Evolutionary conservation across 1,140 invertebrate genomes (phyloP).

Genomic region (Philopotamus ludificatus): DNA sequence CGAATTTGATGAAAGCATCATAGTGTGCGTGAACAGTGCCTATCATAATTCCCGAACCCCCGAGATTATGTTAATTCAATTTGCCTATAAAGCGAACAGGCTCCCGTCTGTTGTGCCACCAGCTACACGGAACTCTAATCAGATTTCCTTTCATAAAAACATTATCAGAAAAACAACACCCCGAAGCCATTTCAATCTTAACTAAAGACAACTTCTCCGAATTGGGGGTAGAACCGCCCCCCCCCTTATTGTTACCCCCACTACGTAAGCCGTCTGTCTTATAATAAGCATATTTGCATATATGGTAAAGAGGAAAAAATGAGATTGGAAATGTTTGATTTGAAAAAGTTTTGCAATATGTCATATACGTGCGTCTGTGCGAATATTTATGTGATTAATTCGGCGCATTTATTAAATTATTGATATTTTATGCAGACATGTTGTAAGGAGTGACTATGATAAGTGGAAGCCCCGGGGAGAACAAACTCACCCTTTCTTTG

Average conservation of each 20-base stretch:
- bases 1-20: neutral
- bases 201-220: slow-evolving; percentile 21
- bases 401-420: too few relatives aligned
- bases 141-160: slow-evolving; percentile 41
- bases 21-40: slow-evolving; percentile 3
- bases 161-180: slow-evolving; percentile 33
- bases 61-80: slow-evolving; percentile 41
- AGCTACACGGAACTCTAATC: slow-evolving; percentile 32
- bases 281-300: slow-evolving; percentile 20
- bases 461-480: slow-evolving; percentile 35
- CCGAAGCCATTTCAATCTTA: slow-evolving; percentile 31
- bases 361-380: neutral
- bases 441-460: slow-evolving; percentile 32
- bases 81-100: slow-evolving; percentile 33
- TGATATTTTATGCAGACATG: slow-evolving; percentile 19
- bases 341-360: neutral
- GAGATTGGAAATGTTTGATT: neutral
- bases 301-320: slow-evolving; percentile 13
- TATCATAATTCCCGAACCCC: slow-evolving; percentile 27
- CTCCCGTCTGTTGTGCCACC: slow-evolving; percentile 8
- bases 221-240: neutral
- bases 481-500: slow-evolving; percentile 38
- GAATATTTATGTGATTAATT: too few relatives aligned
- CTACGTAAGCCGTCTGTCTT: slow-evolving; percentile 6
- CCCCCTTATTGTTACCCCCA: neutral